Evolutionary conservation across 2,888 invertebrate genomes (phyloP), one percentile per base, ranked within the genome.

Genomic region (Cerceris rybyensis): DNA sequence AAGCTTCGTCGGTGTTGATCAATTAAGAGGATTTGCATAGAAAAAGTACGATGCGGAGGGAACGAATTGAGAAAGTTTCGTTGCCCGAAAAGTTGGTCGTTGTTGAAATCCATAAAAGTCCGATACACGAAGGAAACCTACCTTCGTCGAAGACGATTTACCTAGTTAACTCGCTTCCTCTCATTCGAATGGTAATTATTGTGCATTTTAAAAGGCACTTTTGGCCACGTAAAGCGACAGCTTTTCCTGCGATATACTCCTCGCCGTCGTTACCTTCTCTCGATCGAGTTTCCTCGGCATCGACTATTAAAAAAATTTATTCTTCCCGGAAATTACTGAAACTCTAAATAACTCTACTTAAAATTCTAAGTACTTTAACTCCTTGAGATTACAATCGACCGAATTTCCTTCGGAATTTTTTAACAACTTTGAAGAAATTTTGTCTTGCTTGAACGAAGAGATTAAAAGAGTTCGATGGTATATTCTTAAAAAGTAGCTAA

Each of bases 161-260:
- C 66, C 50, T 74, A 70, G 43, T 50, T 59, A 79, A 72, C 61
- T 55, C 28, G 39, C 41, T 8, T 43, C 8, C n/a, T 39, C 57
- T 59, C 69, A n/a, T 79, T 79, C 50, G 14, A 42, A 69, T 71
- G 77, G 42, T 70, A 70, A 78, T 78, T 67, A 59, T 78, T 58
- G 58, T 50, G 66, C 66, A 76, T 76, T 54, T 64, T 13, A 39
- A 76, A 17, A 41, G 17, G 14, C 63, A 8, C 28, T 59, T 17
- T 39, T 13, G 41, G 9, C n/a, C 11, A 66, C 50, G 49, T 42
- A 57, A 17, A 28, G 42, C 11, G 7, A 11, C 0, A n/a, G 16
- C 11, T 41, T 58, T 58, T 17, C 42, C 55, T 63, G 54, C 46
- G 11, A 39, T 64, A 28, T 42, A 68, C 68, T 57, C n/a, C 42